Evolutionary conservation across 2,113 vertebrate genomes (phyloP).

Genomic region (Triplophysa siluroides): DNA sequence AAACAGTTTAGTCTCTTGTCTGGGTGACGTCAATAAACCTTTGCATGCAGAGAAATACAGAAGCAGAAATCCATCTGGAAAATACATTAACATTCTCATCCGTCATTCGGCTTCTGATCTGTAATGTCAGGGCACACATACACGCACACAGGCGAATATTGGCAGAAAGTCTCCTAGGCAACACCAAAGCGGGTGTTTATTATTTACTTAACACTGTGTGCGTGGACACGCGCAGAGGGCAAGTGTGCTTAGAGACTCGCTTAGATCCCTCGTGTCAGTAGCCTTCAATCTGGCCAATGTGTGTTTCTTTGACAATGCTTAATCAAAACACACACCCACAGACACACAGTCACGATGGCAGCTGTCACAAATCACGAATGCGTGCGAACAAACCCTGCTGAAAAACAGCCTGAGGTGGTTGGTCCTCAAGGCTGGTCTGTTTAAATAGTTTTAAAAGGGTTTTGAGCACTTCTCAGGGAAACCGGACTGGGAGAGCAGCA

Average conservation of each 20-base stretch:
- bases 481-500: not conserved
- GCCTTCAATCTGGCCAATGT: not conserved
- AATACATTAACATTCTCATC: conserved; percentile 28
- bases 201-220: conserved; percentile 17
- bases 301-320: not conserved
- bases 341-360: not conserved
- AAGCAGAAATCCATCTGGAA: conserved; percentile 19
- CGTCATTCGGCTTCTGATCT: conserved; percentile 40
- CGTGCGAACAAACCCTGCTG: not conserved
- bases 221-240: conserved; percentile 14
- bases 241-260: conserved; percentile 5
- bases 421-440: not conserved
- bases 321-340: conserved; percentile 7
- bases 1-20: conserved; percentile 5
- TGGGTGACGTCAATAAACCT: conserved; percentile 12
- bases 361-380: not conserved
- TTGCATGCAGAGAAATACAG: conserved; percentile 39
- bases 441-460: not conserved
- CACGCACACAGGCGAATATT: conserved; percentile 51
- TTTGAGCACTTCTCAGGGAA: not conserved
- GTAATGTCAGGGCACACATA: conserved; percentile 19
- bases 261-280: conserved; percentile 4
- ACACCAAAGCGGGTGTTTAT: conserved; percentile 36
- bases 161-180: conserved; percentile 49
- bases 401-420: not conserved